phyloP scores from a whole-genome alignment of 2,888 invertebrate species.

The Ectobius pallidus region DNA sequence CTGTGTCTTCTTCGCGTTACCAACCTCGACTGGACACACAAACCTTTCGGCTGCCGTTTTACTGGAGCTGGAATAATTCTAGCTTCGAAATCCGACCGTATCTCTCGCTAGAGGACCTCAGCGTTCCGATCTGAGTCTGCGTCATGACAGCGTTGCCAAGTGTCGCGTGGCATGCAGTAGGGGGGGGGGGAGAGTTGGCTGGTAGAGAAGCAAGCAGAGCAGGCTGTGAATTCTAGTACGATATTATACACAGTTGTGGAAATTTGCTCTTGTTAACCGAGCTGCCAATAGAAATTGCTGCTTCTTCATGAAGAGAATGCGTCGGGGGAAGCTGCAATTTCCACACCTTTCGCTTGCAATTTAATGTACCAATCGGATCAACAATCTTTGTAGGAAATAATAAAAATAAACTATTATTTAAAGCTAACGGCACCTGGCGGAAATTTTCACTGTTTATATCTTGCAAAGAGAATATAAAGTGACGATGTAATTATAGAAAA shows the following conservation, averaged over 20 bases:
- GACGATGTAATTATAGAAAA: no score
- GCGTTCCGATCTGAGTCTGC: slow-evolving; percentile 24
- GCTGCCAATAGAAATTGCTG: not conserved
- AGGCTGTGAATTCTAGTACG: not conserved
- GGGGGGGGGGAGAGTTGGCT: not conserved
- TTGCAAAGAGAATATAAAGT: no score
- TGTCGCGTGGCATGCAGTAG: not conserved
- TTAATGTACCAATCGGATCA: no score
- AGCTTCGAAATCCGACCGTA: not conserved
- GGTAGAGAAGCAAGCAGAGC: no score
- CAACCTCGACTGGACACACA: slow-evolving; percentile 8
- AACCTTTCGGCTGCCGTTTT: slow-evolving; percentile 12
- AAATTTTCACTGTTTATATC: no score
- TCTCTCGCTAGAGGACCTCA: slow-evolving; percentile 23
- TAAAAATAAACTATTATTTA: no score
- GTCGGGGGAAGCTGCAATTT: no score
- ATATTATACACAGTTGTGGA: not conserved
- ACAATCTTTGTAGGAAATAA: no score
- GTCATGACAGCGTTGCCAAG: slow-evolving; percentile 19
- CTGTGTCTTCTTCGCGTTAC: not conserved
- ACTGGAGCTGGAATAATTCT: slow-evolving; percentile 14
- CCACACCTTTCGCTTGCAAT: no score
- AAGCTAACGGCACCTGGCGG: no score
- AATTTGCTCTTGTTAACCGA: not conserved
- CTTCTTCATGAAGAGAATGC: no score